Base-by-base conservation (phyloP, 2,888 invertebrate species). In the Pollenia griseotomentosa region DNA sequence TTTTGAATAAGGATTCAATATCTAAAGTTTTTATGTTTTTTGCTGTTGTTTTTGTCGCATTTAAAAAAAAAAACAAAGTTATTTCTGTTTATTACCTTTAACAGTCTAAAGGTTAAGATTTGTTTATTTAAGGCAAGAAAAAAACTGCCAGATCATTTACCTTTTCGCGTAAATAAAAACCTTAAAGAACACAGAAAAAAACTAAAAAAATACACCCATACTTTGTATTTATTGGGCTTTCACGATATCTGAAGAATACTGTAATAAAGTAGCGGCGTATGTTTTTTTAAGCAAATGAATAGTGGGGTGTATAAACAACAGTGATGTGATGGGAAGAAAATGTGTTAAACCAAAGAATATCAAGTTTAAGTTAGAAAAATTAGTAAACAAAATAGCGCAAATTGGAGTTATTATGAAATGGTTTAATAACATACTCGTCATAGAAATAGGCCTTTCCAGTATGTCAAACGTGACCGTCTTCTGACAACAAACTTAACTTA, bases 91-190 rank as follows among this genome's bases (percentile, higher is more conserved):
- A 44, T 55, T 8, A n/a, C 23, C 42, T 48, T n/a, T n/a, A 59
- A 40, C 68, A 46, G 68, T 16, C 59, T n/a, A 33, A 61, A 75
- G 23, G 23, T 42, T 14, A 57, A 44, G 19, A 12, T 16, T 79
- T 42, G 11, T 74, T 73, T 48, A n/a, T 70, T 61, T 44, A 42
- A 40, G n/a, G 12, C 23, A 23, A 23, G 23, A 59, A 9, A 51
- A 4, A 46, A 23, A 57, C 51, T 73, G 23, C 42, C 59, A 70
- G 75, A 82, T 82, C 78, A 82, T 86, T 86, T 86, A 78, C 77
- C 85, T 86, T 78, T 82, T 73, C 44, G 77, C 65, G 66, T 73
- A 78, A 82, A 83, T 70, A 75, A 70, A 61, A 53, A 46, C 48
- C 23, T 44, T 14, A 6, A 46, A 57, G 10, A 33, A 73, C 4